Evolutionary conservation across 2,797 vertebrate genomes (phyloP).

Genomic region (Apodemus agrarius): DNA sequence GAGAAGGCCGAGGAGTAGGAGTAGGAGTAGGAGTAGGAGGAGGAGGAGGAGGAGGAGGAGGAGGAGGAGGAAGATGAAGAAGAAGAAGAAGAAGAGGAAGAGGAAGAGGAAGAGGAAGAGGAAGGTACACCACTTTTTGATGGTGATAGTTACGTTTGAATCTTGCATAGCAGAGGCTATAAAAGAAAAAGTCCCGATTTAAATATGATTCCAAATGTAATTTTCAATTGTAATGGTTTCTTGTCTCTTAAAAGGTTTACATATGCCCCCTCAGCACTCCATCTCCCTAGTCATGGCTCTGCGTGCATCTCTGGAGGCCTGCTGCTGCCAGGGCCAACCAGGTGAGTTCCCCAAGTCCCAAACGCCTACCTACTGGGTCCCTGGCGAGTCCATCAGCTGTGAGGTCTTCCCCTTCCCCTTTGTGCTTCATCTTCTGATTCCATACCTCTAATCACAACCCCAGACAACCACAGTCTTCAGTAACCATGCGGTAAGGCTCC

Average conservation of each 20-base stretch:
- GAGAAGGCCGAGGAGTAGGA: too few species aligned
- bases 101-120: neutral
- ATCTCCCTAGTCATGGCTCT: neutral
- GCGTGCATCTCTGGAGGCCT: neutral
- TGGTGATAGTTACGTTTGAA: neutral
- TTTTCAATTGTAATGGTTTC: neutral
- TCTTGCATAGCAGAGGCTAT: neutral
- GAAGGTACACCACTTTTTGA: neutral
- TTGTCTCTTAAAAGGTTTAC: neutral
- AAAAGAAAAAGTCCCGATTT: neutral
- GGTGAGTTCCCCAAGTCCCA: neutral
- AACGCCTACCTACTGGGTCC: neutral
- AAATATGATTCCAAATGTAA: constrained; percentile 11
- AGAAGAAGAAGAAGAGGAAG: too few species aligned
- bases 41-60: too few species aligned
- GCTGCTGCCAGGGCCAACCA: neutral
- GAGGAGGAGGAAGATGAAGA: too few species aligned
- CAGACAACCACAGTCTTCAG: neutral
- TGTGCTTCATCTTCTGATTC: neutral
- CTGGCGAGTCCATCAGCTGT: neutral
- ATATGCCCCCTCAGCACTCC: neutral
- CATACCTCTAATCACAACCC: neutral
- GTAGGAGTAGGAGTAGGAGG: too few species aligned
- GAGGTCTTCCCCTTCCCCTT: neutral
- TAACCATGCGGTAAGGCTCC: neutral